phyloP scores from a whole-genome alignment of 1,140 invertebrate species.

The Gerris buenoi region DNA sequence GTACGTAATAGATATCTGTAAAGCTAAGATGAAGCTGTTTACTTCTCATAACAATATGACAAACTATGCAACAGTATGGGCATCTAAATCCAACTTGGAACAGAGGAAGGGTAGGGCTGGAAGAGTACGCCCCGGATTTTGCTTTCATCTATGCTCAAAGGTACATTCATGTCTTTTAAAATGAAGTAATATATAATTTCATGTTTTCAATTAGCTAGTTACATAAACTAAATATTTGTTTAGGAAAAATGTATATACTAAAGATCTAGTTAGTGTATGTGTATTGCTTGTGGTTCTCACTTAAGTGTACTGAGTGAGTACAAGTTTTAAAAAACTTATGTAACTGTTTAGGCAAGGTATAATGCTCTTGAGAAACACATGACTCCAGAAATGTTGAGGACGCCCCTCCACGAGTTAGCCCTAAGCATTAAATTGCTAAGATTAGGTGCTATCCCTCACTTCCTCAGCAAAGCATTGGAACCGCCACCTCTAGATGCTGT shows the following conservation, averaged over 20 bases:
- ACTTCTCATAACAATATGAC: constrained; percentile 92
- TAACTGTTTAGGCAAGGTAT: constrained; percentile 37
- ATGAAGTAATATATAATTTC: too few species aligned
- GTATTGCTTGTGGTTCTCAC: too few species aligned
- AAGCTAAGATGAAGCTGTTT: constrained; percentile 89
- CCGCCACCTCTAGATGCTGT: constrained; percentile 87
- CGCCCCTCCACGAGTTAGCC: constrained; percentile 79
- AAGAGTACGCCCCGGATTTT: constrained; percentile 69
- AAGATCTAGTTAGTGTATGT: too few species aligned
- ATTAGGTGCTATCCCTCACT: constrained; percentile 77
- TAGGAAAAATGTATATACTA: too few species aligned
- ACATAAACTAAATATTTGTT: too few species aligned
- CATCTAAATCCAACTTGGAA: constrained; percentile 77
- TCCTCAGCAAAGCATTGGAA: constrained; percentile 83
- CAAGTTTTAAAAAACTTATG: too few species aligned
- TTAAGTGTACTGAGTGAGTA: too few species aligned
- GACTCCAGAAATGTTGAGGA: constrained; percentile 90
- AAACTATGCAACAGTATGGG: constrained; percentile 87
- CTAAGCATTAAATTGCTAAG: constrained; percentile 73
- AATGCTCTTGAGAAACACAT: constrained; percentile 72
- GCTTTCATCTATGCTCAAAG: constrained; percentile 73
- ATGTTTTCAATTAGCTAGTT: too few species aligned
- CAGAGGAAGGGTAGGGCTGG: constrained; percentile 83
- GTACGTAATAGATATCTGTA: constrained; percentile 87
- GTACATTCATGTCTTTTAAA: too few species aligned